phyloP scores from a whole-genome alignment of 2,888 invertebrate genomes.

The Cerceris ruficornis region DNA sequence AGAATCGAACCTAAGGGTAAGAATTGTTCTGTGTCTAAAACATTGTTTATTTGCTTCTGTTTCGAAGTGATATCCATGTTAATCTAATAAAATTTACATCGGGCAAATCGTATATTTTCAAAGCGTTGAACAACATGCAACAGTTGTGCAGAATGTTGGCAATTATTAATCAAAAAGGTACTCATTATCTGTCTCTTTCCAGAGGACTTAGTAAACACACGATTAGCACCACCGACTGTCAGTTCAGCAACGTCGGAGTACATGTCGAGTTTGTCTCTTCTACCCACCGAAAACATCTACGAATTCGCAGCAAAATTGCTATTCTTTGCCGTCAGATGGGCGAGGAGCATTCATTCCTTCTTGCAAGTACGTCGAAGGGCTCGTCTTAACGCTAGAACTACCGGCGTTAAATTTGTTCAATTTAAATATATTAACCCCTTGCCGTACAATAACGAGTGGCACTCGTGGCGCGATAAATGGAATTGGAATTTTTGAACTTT shows the following conservation, averaged over 20 bases:
- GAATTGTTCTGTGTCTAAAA: too few species aligned
- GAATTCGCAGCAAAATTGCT: slow-evolving; percentile 90
- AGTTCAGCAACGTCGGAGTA: slow-evolving; percentile 79
- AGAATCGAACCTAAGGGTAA: slow-evolving; percentile 61
- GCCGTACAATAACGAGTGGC: too few species aligned
- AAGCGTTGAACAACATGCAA: too few species aligned
- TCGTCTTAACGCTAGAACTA: background rate
- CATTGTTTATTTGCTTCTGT: too few species aligned
- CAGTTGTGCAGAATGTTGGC: background rate
- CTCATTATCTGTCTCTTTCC: slow-evolving; percentile 11
- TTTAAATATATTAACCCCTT: too few species aligned
- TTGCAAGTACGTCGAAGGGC: slow-evolving; percentile 83
- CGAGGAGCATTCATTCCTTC: slow-evolving; percentile 89
- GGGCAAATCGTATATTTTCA: too few species aligned
- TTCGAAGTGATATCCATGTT: too few species aligned
- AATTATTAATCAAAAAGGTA: background rate
- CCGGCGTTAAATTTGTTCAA: too few species aligned
- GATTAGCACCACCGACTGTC: slow-evolving; percentile 74
- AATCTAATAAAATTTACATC: too few species aligned
- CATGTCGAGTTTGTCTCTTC: slow-evolving; percentile 82
- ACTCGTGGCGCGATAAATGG: too few species aligned
- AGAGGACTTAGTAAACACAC: slow-evolving; percentile 64
- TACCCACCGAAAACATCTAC: slow-evolving; percentile 85
- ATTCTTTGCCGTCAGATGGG: slow-evolving; percentile 91
- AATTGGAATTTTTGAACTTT: too few species aligned